Percentiles rank a stretch among this genome's conserved stretches.
These are phyloP conservation scores for Malacosoma neustria DNA, from an alignment of 2,888 invertebrate species.

Conservation along the genomic window DNA sequence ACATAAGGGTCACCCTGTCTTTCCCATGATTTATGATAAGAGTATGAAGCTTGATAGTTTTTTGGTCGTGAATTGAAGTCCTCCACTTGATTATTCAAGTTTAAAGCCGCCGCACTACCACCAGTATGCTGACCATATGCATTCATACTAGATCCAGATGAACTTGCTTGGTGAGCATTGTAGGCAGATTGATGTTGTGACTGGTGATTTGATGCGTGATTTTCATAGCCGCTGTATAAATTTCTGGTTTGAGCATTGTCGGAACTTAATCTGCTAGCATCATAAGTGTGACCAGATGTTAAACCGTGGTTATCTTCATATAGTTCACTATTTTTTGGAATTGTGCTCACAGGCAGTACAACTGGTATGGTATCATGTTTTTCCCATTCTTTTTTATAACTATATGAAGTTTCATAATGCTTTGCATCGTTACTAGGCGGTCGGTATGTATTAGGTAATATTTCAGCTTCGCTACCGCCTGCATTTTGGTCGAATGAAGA, in stretches of 20 bases:
- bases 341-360: slow-evolving; percentile 23
- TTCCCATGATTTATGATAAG: slow-evolving; percentile 70
- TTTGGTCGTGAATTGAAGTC: slow-evolving; percentile 41
- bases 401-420: slow-evolving; percentile 56
- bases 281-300: slow-evolving; percentile 19
- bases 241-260: slow-evolving; percentile 24
- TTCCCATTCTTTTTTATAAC: slow-evolving; percentile 62
- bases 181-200: slow-evolving; percentile 29
- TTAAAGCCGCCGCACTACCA: slow-evolving; percentile 8
- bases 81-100: slow-evolving; percentile 27
- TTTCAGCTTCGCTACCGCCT: slow-evolving; percentile 39
- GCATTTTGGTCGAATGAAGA: slow-evolving; percentile 33
- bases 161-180: slow-evolving; percentile 19
- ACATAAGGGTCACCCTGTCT: slow-evolving; percentile 66
- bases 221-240: slow-evolving; percentile 27
- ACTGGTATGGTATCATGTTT: slow-evolving; percentile 44
- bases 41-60: slow-evolving; percentile 63
- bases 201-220: slow-evolving; percentile 27
- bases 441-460: slow-evolving; percentile 21
- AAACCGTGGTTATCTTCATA: slow-evolving; percentile 35
- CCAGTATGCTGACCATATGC: slow-evolving; percentile 11
- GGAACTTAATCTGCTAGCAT: slow-evolving; percentile 20
- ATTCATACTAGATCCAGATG: slow-evolving; percentile 19
- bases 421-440: slow-evolving; percentile 30
- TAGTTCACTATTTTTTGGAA: slow-evolving; percentile 39